Evolutionary conservation across 2,113 vertebrate species (phyloP).

Genomic region (Platysteira castanea): DNA sequence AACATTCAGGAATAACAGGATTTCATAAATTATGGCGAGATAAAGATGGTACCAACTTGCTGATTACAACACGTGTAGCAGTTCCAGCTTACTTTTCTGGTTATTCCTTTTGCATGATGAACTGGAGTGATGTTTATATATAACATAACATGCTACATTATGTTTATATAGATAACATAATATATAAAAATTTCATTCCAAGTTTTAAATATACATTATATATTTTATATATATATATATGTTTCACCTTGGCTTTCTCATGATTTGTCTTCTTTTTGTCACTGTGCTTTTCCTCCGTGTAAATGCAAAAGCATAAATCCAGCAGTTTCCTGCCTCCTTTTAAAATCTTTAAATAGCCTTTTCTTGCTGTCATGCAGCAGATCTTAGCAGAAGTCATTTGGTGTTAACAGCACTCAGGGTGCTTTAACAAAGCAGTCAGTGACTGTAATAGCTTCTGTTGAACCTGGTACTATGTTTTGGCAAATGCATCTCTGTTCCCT

Average conservation of each 20-base stretch:
- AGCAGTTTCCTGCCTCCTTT: neutral
- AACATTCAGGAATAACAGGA: neutral
- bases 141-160: neutral
- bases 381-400: neutral
- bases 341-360: neutral
- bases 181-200: neutral
- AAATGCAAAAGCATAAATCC: neutral
- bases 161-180: neutral
- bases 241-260: neutral
- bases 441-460: neutral
- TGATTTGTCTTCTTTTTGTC: neutral
- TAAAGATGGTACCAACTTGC: neutral
- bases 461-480: neutral
- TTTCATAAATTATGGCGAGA: neutral
- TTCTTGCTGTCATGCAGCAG: neutral
- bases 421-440: neutral
- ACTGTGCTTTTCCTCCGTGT: neutral
- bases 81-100: neutral
- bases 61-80: neutral
- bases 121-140: neutral
- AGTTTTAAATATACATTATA: neutral
- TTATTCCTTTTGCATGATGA: conserved; percentile 2
- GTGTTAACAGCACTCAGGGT: neutral
- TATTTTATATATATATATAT: neutral
- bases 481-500: neutral